Evolutionary conservation across 2,113 vertebrate genomes (phyloP), one percentile per base, ranked within the genome.

Genomic region (Dromiciops gliroides): DNA sequence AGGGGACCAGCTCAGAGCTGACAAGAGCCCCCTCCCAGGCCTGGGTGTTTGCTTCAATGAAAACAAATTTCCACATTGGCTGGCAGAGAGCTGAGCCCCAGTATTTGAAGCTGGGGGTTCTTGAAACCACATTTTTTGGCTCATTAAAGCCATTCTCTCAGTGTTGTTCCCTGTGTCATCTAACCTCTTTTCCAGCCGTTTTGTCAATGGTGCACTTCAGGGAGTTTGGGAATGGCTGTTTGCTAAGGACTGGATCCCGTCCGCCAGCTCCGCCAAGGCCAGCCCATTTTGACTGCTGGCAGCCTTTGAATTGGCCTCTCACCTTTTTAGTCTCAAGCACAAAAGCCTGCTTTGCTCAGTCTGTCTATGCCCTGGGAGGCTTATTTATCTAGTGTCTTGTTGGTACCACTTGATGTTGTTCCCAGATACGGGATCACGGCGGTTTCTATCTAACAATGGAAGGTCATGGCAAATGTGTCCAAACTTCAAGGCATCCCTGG

Each of bases 71-170:
- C 67, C 60, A 92, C 47, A 75, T 98, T 98, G 97, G 96, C 95
- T 98, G 98, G 98, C 98, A 96, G 91, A 22, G 97, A 23, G 97
- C 96, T 95, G 6, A 49, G 52, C 92, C 44, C 91, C n/a, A 95
- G 92, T 50, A 49, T 97, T 97, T 31, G 6, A 97, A 98, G 98
- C 97, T 96, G 95, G 96, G 97, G 97, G 95, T 98, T 97, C 97
- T 98, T 97, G 96, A 98, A 98, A 98, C 97, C 98, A 98, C 97
- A 91, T 98, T 98, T 98, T 98, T 98, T 98, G 98, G 98, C 98
- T 99, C 98, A 98, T 97, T 98, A 97, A 98, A 98, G 97, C 97
- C 93, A 95, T 98, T 98, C 98, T 98, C 91, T 96, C 96, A 51
- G 48, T 97, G 96, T 98, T 96, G 96, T 94, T 95, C 96, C 96